These are phyloP conservation scores for Celastrina argiolus DNA, from an alignment of 2,888 invertebrate genomes.

Conservation along the genomic window DNA sequence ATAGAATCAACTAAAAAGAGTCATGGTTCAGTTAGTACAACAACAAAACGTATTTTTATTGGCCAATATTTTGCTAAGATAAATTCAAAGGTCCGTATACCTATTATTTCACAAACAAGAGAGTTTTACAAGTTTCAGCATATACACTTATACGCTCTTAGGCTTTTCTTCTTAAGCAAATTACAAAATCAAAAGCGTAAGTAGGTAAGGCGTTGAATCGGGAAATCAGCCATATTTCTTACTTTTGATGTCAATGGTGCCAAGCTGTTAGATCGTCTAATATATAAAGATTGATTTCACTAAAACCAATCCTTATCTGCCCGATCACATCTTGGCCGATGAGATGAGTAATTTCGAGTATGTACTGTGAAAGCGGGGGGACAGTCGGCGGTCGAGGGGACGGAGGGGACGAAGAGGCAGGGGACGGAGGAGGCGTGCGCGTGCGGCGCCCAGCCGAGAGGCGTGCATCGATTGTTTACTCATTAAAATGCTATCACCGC, in stretches of 20 bases:
- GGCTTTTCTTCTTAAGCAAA: no score
- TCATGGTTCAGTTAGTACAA: no score
- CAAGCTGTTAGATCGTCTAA: background rate
- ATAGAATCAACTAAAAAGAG: no score
- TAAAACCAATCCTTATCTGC: slow-evolving; percentile 31
- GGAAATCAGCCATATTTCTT: background rate
- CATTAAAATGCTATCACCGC: slow-evolving; percentile 75
- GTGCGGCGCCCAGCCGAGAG: slow-evolving; percentile 71
- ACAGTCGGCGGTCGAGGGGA: slow-evolving; percentile 21
- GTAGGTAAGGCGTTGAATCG: no score
- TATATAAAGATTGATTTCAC: background rate
- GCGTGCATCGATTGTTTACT: slow-evolving; percentile 78
- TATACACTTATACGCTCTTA: no score
- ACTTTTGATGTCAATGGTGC: background rate
- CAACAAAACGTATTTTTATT: no score
- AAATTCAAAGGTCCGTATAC: no score
- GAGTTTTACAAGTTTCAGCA: no score
- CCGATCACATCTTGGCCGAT: slow-evolving; percentile 31
- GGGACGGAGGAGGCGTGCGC: slow-evolving; percentile 42
- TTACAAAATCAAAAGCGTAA: no score
- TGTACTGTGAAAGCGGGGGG: slow-evolving; percentile 40
- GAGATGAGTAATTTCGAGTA: slow-evolving; percentile 33
- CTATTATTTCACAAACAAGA: no score
- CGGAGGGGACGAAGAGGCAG: slow-evolving; percentile 21
- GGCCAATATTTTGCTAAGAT: no score